Evolutionary conservation across 2,797 vertebrate species (phyloP), one percentile per base, ranked within the genome.

Genomic region (Hapalemur alaotrensis): DNA sequence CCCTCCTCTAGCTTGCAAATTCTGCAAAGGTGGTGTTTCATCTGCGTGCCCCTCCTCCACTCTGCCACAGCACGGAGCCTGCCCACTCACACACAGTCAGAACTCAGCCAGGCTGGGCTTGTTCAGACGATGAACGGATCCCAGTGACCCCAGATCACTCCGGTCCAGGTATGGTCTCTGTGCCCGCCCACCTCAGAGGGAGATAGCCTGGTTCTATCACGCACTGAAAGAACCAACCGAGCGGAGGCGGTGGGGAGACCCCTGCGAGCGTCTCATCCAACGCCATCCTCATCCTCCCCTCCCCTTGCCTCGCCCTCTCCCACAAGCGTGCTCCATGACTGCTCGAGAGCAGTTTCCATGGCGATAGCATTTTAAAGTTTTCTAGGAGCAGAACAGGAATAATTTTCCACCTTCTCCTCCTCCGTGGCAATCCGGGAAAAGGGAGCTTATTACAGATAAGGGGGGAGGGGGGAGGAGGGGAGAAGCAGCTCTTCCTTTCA

Each of bases 341-440:
- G 98, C 97, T 96, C 88, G 79, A 97, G 97, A 98, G 95, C 97
- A 83, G 98, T 99, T 98, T 98, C 99, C 98, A 99, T 99, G 98
- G 98, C 96, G 97, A 99, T 98, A 98, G 98, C 98, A 98, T 98
- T 98, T 98, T 97, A 96, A 98, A 98, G 98, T 98, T 99, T 98
- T 98, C 98, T 98, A 98, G 98, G 98, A 98, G 97, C 98, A 97
- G 97, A 98, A 97, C 95, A 97, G 96, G 98, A 98, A 98, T 98
- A 98, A 98, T 99, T 98, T 98, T 98, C 98, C 90, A 70, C 96
- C 91, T 92, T 98, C 98, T 98, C 97, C 96, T 98, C 98, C 98
- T 98, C 98, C 95, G 92, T 98, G 97, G 97, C 98, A 98, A 97
- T 98, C 97, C 86, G 89, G 96, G 97, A 97, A 97, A 98, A 98